These are phyloP conservation scores for Dasypogon diadema DNA, from an alignment of 2,888 invertebrate species.

Conservation along the genomic window DNA sequence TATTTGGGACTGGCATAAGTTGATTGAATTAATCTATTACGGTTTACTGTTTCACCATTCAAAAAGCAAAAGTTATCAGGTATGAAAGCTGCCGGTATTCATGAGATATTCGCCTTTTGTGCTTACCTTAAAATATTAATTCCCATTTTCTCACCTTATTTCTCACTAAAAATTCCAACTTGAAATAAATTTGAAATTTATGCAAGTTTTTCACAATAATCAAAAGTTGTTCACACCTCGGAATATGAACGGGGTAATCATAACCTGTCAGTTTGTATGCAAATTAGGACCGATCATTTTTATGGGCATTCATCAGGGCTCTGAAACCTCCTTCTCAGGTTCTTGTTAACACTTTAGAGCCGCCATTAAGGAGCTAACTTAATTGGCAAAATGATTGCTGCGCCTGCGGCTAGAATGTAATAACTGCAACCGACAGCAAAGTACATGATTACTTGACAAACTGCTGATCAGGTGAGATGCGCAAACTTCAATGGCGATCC, in stretches of 20 bases:
- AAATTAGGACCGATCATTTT: conserved; percentile 39
- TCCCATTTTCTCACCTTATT: conserved; percentile 13
- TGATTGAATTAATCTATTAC: no score
- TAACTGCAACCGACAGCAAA: conserved; percentile 10
- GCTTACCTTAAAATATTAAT: background rate
- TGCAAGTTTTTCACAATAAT: conserved; percentile 5
- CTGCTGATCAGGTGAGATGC: conserved; percentile 34
- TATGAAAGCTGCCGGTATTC: no score
- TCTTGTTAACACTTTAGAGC: conserved; percentile 47
- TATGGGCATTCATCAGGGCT: conserved; percentile 26
- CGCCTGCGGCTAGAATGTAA: background rate
- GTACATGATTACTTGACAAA: conserved; percentile 33
- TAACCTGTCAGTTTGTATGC: conserved; percentile 43
- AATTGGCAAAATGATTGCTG: conserved; percentile 43
- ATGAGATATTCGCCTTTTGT: no score
- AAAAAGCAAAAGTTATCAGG: no score
- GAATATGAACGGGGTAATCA: conserved; percentile 28
- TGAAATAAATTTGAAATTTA: conserved; percentile 2
- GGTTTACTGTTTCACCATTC: no score
- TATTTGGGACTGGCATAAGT: no score
- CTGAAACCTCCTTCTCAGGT: conserved; percentile 15
- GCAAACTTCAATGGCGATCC: conserved; percentile 29
- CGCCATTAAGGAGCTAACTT: conserved; percentile 39
- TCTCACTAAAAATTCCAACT: background rate
- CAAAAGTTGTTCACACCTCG: conserved; percentile 36